These are phyloP conservation scores for Choloepus didactylus DNA, from an alignment of 2,797 vertebrate species.

Conservation along the genomic window DNA sequence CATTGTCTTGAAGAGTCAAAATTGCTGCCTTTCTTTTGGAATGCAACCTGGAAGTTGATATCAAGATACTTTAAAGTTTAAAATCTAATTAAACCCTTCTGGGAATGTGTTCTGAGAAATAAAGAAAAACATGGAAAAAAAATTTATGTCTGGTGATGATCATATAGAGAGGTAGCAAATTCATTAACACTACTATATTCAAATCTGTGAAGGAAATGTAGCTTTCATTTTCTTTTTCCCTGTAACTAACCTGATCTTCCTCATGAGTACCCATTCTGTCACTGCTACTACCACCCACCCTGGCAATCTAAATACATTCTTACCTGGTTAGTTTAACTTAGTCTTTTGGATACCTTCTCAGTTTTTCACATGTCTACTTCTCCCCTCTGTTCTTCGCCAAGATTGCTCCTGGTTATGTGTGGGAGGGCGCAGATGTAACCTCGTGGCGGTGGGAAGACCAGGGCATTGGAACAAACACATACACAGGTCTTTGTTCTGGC, in stretches of 20 bases:
- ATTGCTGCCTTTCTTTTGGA: slow-evolving; percentile 3
- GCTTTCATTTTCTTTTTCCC: not conserved
- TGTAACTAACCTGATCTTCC: not conserved
- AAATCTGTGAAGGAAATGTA: not conserved
- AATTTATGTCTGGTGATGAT: not conserved
- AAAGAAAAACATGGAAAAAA: not conserved
- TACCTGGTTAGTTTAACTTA: not conserved
- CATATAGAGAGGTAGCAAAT: not conserved
- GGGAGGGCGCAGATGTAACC: no score
- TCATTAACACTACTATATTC: not conserved
- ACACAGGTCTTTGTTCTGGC: not conserved
- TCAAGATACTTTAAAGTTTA: slow-evolving; percentile 31
- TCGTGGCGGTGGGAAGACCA: accelerated
- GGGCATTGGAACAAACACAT: not conserved
- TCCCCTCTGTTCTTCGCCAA: not conserved
- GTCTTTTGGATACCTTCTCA: not conserved
- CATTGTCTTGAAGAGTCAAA: not conserved
- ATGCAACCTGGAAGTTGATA: not conserved
- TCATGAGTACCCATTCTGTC: not conserved
- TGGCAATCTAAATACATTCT: not conserved
- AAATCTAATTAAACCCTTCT: slow-evolving; percentile 2
- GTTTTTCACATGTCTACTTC: not conserved
- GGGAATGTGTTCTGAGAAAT: slow-evolving; percentile 41
- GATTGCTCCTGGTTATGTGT: not conserved
- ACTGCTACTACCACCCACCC: no score